phyloP scores from a whole-genome alignment of 1,140 invertebrate genomes.

The Sesamia nonagrioides region DNA sequence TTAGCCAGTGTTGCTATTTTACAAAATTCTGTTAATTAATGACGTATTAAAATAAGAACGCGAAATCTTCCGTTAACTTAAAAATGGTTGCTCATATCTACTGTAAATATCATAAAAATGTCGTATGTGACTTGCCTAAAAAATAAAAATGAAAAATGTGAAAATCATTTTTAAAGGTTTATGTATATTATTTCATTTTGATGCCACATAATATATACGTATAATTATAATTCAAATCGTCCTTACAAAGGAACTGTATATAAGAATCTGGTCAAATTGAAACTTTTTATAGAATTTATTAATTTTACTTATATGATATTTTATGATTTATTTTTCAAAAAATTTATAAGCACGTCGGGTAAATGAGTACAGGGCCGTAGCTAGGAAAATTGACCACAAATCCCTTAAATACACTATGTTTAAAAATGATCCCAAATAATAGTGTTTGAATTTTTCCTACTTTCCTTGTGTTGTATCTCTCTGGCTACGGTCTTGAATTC shows the following conservation, averaged over 20 bases:
- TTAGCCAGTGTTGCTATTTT: background rate
- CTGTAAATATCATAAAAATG: background rate
- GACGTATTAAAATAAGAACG: background rate
- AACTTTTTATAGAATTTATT: conserved; percentile 13
- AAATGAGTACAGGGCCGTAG: background rate
- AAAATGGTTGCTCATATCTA: conserved; percentile 4
- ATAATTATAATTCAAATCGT: background rate
- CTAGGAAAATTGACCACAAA: background rate
- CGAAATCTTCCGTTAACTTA: background rate
- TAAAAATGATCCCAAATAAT: too few relatives aligned
- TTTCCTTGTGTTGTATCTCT: background rate
- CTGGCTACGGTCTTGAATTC: background rate
- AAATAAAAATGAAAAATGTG: background rate
- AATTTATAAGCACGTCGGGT: background rate
- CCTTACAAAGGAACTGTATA: conserved; percentile 6
- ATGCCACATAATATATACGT: background rate
- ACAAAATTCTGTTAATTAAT: too few relatives aligned
- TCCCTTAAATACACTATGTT: too few relatives aligned
- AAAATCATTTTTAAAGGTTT: background rate
- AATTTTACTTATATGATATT: background rate
- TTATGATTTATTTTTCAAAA: background rate
- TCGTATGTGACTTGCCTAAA: background rate
- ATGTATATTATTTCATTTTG: background rate
- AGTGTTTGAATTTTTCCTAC: too few relatives aligned
- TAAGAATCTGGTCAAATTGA: background rate